Percentiles rank a stretch among this genome's conserved stretches.
phyloP scores from a whole-genome alignment of 2,888 invertebrate genomes.

The Empis livida region DNA sequence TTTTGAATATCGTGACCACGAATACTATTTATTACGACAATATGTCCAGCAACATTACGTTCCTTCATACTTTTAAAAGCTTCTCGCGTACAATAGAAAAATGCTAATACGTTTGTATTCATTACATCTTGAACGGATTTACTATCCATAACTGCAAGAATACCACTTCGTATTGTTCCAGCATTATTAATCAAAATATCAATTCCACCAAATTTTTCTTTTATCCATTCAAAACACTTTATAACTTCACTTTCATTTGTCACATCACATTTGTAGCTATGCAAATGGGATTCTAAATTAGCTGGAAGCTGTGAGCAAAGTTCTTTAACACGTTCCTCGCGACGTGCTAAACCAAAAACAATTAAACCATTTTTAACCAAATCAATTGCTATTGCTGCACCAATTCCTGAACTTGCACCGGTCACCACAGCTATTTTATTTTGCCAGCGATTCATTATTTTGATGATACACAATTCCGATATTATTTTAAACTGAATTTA shows the following conservation, averaged over 20 bases:
- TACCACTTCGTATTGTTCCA: slow-evolving; percentile 28
- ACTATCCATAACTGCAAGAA: slow-evolving; percentile 20
- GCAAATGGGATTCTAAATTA: slow-evolving; percentile 18
- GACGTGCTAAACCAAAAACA: slow-evolving; percentile 43
- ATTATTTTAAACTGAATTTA: too few species aligned
- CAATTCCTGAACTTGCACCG: slow-evolving; percentile 51
- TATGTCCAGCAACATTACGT: slow-evolving; percentile 37
- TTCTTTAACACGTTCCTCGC: slow-evolving; percentile 31
- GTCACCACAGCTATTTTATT: slow-evolving; percentile 50
- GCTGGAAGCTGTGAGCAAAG: slow-evolving; percentile 17
- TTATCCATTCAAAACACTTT: slow-evolving; percentile 40
- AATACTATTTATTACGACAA: slow-evolving; percentile 37
- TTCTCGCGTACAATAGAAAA: slow-evolving; percentile 36
- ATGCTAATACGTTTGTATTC: slow-evolving; percentile 38
- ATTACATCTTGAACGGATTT: slow-evolving; percentile 22
- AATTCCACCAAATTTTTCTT: slow-evolving; percentile 38
- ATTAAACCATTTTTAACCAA: slow-evolving; percentile 39
- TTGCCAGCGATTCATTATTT: slow-evolving; percentile 44
- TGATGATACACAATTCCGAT: too few species aligned
- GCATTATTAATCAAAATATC: slow-evolving; percentile 49
- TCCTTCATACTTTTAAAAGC: slow-evolving; percentile 39
- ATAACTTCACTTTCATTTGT: slow-evolving; percentile 41
- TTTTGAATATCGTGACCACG: slow-evolving; percentile 22
- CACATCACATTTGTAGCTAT: slow-evolving; percentile 36
- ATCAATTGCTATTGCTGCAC: slow-evolving; percentile 37